Base-by-base conservation (phyloP, 1,140 invertebrate genomes). In the Aphelenchoides fujianensis region DNA sequence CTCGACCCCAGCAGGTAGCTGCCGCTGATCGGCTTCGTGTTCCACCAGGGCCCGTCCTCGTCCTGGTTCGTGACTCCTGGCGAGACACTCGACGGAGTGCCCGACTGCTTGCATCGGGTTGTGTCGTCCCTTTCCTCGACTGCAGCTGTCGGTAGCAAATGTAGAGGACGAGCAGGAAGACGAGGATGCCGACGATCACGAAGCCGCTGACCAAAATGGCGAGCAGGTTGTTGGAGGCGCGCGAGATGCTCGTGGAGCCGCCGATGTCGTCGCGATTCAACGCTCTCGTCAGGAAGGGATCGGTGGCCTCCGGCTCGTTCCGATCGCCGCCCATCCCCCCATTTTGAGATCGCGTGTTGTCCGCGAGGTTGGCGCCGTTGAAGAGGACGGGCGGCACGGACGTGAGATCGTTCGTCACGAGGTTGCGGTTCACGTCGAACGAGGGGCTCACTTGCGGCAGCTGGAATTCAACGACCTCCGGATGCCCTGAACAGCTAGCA, bases 121-220 rank as follows among this genome's bases (percentile, higher is more conserved):
- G 32, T 55, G 31, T 32, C 63, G 16, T 32, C 57, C 41, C 5
- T 76, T 73, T 76, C 32, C n/a, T 9, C 31, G 34, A 23, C 68
- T 23, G 48, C n/a, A 12, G 37, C 28, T 76, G 64, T 1, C 48
- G n/a, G 2, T 71, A 36, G 31, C 73, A 74, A 19, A 75, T 2
- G 37, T 54, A 74, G 32, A 74, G 74, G 5, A 71, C 28, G 35
- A 74, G 34, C 5, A 74, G 31, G 41, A 74, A 79, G 32, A 74
- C 52, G 30, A 77, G 19, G 9, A 74, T 30, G 9, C 37, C 66
- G 27, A 74, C 32, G 31, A 74, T 59, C 9, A 74, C 53, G 12
- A 74, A 71, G 1, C 62, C 63, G 27, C 19, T 69, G 23, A 74
- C 34, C 31, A 74, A 57, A 52, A 74, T 74, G 1, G 74, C 74